Evolutionary conservation across 1,140 invertebrate species (phyloP).

Genomic region (Venustaconcha ellipsiformis): DNA sequence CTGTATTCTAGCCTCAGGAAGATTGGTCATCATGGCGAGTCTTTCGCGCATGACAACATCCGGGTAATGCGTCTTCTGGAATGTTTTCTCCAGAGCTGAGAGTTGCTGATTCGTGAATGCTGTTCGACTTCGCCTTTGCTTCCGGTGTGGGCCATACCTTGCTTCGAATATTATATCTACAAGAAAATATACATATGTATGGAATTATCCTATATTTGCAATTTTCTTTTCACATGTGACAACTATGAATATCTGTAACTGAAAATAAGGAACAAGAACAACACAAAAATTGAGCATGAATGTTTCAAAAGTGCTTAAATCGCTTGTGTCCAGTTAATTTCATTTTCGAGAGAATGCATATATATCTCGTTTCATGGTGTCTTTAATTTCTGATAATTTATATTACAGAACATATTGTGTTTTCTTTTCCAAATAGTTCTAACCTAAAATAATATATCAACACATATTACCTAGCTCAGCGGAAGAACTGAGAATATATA

Average conservation of each 20-base stretch:
- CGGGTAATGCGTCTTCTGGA: slow-evolving; percentile 94
- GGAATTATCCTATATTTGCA: not conserved
- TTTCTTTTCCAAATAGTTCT: too few relatives aligned
- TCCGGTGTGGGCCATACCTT: slow-evolving; percentile 70
- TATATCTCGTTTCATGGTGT: too few relatives aligned
- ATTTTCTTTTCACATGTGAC: not conserved
- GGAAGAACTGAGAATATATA: too few relatives aligned
- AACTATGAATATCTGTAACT: not conserved
- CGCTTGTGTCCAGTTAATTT: not conserved
- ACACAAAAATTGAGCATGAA: not conserved
- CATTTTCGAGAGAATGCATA: too few relatives aligned
- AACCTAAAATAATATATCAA: too few relatives aligned
- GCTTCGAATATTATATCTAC: slow-evolving; percentile 65
- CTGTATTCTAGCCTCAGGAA: slow-evolving; percentile 93
- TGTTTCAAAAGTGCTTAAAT: not conserved
- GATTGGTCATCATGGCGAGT: slow-evolving; percentile 86
- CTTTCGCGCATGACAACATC: slow-evolving; percentile 95
- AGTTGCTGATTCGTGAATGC: slow-evolving; percentile 95
- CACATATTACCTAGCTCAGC: too few relatives aligned
- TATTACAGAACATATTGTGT: too few relatives aligned
- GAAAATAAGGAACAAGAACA: not conserved
- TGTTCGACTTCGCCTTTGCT: slow-evolving; percentile 93
- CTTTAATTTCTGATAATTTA: too few relatives aligned
- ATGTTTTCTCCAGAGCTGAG: slow-evolving; percentile 92
- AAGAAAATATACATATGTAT: not conserved